Base-by-base conservation (phyloP, 2,888 invertebrate genomes). In the Phengaris arion region DNA sequence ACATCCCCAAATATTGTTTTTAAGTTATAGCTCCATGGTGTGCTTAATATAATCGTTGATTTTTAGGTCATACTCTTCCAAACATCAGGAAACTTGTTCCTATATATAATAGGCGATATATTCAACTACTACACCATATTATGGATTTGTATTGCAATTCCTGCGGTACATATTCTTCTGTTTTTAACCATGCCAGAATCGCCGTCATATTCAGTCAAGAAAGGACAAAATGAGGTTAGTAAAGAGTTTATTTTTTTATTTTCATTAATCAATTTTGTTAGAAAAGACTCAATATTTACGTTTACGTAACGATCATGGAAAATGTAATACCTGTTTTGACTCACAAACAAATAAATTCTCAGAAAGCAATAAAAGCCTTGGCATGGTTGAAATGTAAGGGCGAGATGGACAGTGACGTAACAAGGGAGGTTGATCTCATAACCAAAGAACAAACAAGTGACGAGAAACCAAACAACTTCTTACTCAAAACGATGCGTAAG, bases 121-220 rank as follows among this genome's bases (percentile, higher is more conserved):
- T 77, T 94, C 0, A 83, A 85, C 46, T 96, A 95, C 88, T 83
- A 88, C 1, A 82, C 87, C 0, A 85, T 95, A 51, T 91, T 95
- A 7, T 88, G 91, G 83, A 83, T 94, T 0, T 94, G 94, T 74
- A 81, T 94, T 8, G 75, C 93, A 0, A 79, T 94, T 9, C 94
- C 95, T 0, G 82, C 93, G 0, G 9, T 94, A 0, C 94, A 94
- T 69, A 77, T 94, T 2, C 74, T 94, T 0, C 78, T 92, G 6
- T 93, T 94, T 78, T 82, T 91, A 13, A 85, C 87, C 84, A 91
- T 95, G 87, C 96, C 95, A 0, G 96, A 96, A 79, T 94, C 95
- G 0, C 96, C 96, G 0, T 90, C 94, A 0, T 94, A 87, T 76
- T 85, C 94, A 9, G 85, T 94, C 64, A 91, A 89, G 79, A 85